phyloP scores from a whole-genome alignment of 2,113 vertebrate genomes.

The Anseranas semipalmata region DNA sequence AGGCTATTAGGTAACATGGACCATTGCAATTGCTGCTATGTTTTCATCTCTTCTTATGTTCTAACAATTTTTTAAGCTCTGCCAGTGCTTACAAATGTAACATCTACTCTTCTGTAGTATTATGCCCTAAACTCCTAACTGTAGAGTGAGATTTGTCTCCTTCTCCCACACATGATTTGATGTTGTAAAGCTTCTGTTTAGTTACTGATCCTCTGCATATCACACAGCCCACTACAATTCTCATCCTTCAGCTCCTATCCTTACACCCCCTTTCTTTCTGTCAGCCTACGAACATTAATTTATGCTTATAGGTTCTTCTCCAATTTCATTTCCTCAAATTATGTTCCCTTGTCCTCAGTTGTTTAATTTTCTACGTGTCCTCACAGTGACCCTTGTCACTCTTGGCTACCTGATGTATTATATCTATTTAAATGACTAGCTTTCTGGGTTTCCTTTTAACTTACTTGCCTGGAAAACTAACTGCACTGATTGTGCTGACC shows the following conservation, averaged over 20 bases:
- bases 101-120: not conserved
- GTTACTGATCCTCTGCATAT: constrained; percentile 20
- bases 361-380: constrained; percentile 3
- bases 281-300: constrained; percentile 11
- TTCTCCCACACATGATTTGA: not conserved
- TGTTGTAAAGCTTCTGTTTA: constrained; percentile 27
- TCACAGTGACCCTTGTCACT: constrained; percentile 12
- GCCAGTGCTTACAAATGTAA: not conserved
- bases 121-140: not conserved
- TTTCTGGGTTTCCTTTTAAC: not conserved
- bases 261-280: constrained; percentile 32
- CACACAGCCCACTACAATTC: constrained; percentile 29
- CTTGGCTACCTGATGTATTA: not conserved
- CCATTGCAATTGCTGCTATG: not conserved
- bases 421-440: not conserved
- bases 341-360: not conserved
- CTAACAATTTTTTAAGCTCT: not conserved
- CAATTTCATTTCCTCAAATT: constrained; percentile 30
- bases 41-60: not conserved
- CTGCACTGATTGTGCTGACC: not conserved
- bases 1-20: not conserved
- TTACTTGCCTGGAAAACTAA: not conserved
- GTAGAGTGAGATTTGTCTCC: not conserved
- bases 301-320: constrained; percentile 23
- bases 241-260: constrained; percentile 20